These are phyloP conservation scores for Meleagris gallopavo DNA, from an alignment of 2,113 vertebrate species.

Conservation along the genomic window DNA sequence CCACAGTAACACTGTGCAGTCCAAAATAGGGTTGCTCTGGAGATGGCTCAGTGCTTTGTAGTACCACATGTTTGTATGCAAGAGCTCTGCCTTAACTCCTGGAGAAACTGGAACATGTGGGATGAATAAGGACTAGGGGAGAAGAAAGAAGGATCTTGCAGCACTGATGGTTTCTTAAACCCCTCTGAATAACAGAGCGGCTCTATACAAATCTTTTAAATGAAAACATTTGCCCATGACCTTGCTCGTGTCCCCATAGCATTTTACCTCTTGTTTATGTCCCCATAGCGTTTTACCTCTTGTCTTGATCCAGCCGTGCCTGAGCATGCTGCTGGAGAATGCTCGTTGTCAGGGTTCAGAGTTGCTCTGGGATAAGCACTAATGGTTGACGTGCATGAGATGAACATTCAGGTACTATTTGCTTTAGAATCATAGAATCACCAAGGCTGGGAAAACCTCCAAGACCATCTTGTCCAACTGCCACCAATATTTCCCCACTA, in stretches of 20 bases:
- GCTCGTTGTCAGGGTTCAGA: not conserved
- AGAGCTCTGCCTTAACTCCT: not conserved
- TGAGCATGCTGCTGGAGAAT: not conserved
- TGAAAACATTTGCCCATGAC: not conserved
- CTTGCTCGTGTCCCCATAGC: not conserved
- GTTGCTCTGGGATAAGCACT: not conserved
- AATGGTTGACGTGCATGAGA: rapidly evolving
- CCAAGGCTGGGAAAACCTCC: no score
- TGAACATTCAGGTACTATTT: not conserved
- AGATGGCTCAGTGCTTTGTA: not conserved
- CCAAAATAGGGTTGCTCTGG: not conserved
- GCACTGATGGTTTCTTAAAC: not conserved
- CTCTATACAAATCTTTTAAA: not conserved
- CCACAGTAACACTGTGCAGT: not conserved
- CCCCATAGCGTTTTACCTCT: not conserved
- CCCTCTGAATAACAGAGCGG: not conserved
- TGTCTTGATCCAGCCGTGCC: not conserved
- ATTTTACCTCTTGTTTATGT: not conserved
- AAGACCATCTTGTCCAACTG: no score
- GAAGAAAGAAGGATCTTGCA: not conserved
- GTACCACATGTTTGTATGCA: not conserved
- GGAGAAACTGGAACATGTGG: not conserved
- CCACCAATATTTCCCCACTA: no score
- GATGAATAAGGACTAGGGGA: not conserved
- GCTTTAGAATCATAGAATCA: no score